Evolutionary conservation across 2,113 vertebrate species (phyloP), one percentile per base, ranked within the genome.

Genomic region (Symphodus melops): DNA sequence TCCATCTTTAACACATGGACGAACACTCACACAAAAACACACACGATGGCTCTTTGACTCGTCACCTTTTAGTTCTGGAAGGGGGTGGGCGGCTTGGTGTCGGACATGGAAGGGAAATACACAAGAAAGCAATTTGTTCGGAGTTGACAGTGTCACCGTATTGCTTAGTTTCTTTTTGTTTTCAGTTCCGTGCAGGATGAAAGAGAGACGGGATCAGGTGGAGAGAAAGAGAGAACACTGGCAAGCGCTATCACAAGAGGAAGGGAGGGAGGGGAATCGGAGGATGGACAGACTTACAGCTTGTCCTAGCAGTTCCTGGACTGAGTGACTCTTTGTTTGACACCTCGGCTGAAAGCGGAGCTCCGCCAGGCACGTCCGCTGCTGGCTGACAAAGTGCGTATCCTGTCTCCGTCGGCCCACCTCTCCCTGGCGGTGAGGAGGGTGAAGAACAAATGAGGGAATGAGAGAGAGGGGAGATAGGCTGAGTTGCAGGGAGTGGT

Each of bases 281-380:
- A 70, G 75, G 80, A 60, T 68, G 62, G 81, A 83, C 80, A 88
- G 89, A 85, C 89, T 86, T 90, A 89, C 89, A 92, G 87, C 87
- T 88, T 92, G 92, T 93, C 88, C 87, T 66, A 51, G 72, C 81
- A 87, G 78, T 87, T 85, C 82, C 83, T 86, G 78, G 88, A 92
- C 88, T 85, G 82, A 90, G 82, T 79, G 83, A 66, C 74, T 89
- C 90, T 93, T 93, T 94, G 92, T 94, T 89, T 89, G 85, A 94
- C 92, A 92, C 89, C 91, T 91, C 75, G 75, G 84, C 86, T 87
- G 91, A 88, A 93, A 93, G 83, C 67, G 25, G 86, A 92, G 84
- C 85, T 86, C 52, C 68, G 57, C 64, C 86, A 90, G 80, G 86
- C 84, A 88, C 75, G 75, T 89, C 89, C 81, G 75, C 87, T 69